These are phyloP conservation scores for Acanthosoma haemorrhoidale DNA, from an alignment of 2,888 invertebrate species.

Conservation along the genomic window DNA sequence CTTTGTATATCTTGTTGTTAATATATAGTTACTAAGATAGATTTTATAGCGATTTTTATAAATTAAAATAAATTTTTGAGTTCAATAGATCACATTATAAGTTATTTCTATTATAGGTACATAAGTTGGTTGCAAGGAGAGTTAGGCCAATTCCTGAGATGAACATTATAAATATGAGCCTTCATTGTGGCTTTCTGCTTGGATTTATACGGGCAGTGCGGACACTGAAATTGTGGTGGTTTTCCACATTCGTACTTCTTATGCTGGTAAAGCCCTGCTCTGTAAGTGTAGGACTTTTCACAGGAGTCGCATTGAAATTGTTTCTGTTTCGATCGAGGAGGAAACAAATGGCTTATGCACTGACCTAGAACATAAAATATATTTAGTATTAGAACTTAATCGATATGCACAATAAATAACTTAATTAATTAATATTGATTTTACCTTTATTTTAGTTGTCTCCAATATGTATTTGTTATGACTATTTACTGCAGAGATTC, in stretches of 20 bases:
- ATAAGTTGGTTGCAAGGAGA: too few species aligned
- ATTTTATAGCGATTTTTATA: too few species aligned
- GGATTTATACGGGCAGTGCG: conserved; percentile 45
- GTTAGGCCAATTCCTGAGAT: background rate
- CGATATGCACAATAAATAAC: background rate
- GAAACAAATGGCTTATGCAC: too few species aligned
- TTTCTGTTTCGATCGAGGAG: background rate
- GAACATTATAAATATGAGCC: conserved; percentile 32
- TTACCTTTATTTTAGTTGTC: too few species aligned
- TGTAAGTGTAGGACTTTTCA: conserved; percentile 44
- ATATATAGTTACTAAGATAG: too few species aligned
- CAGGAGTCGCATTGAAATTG: conserved; percentile 40
- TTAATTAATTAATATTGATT: background rate
- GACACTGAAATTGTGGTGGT: conserved; percentile 47
- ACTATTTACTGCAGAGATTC: too few species aligned
- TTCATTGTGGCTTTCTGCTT: conserved; percentile 45
- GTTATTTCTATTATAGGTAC: too few species aligned
- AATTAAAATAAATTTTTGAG: too few species aligned
- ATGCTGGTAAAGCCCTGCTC: conserved; percentile 34
- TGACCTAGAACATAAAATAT: background rate
- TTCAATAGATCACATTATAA: too few species aligned
- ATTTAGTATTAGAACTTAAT: background rate
- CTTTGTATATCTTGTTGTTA: too few species aligned
- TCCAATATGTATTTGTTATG: too few species aligned
- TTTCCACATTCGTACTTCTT: conserved; percentile 45